These are phyloP conservation scores for Rhabdomys pumilio DNA, from an alignment of 2,797 vertebrate species.

Conservation along the genomic window DNA sequence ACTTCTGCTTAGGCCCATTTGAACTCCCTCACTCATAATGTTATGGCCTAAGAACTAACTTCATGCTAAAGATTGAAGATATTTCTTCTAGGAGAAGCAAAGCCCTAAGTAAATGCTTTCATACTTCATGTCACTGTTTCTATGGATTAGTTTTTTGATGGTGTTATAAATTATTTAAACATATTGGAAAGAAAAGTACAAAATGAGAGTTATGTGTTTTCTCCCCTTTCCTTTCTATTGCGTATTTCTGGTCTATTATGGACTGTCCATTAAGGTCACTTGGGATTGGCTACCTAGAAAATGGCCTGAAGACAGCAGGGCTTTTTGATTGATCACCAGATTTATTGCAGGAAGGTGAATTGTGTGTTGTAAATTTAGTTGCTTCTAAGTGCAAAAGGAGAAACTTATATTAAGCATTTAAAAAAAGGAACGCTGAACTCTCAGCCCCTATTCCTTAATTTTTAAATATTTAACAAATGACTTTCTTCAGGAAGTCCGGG, in stretches of 20 bases:
- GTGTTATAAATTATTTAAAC: slow-evolving; percentile 84
- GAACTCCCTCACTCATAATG: background rate
- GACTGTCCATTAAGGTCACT: slow-evolving; percentile 64
- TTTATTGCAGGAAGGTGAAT: slow-evolving; percentile 70
- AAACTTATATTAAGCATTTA: slow-evolving; percentile 52
- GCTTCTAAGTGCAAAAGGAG: slow-evolving; percentile 66
- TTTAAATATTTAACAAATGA: slow-evolving; percentile 70
- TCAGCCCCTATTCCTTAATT: slow-evolving; percentile 29
- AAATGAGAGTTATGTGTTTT: slow-evolving; percentile 4
- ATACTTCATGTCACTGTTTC: slow-evolving; percentile 49
- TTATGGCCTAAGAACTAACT: background rate
- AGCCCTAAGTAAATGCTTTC: slow-evolving; percentile 39
- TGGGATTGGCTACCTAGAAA: slow-evolving; percentile 76
- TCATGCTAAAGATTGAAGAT: slow-evolving; percentile 20
- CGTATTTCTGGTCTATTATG: slow-evolving; percentile 21
- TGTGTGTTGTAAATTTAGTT: slow-evolving; percentile 58
- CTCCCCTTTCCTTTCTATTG: background rate
- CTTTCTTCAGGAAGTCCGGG: slow-evolving; percentile 18
- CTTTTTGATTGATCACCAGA: slow-evolving; percentile 73
- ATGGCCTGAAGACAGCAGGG: slow-evolving; percentile 32
- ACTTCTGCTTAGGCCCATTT: background rate
- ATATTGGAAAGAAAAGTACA: background rate
- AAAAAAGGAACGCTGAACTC: background rate
- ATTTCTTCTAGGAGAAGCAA: slow-evolving; percentile 57
- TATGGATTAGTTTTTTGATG: slow-evolving; percentile 78